These are phyloP conservation scores for Limnephilus rhombicus DNA, from an alignment of 2,888 invertebrate species.

Conservation along the genomic window DNA sequence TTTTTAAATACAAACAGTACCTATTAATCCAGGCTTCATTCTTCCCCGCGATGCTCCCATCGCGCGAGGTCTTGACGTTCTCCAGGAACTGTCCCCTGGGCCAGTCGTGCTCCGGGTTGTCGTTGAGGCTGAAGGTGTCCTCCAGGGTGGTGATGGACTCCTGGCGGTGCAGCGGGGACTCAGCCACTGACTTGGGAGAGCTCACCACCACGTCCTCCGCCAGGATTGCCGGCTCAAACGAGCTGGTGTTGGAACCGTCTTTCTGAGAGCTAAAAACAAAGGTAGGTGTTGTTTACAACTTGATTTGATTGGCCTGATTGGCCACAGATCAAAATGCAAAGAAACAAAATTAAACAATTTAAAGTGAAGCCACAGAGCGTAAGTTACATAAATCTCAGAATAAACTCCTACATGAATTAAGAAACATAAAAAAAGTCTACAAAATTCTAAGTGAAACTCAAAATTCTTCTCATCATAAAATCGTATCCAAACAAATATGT, in stretches of 20 bases:
- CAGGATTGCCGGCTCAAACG: conserved; percentile 71
- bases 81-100: conserved; percentile 58
- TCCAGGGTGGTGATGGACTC: conserved; percentile 74
- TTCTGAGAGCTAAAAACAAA: conserved; percentile 68
- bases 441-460: too few relatives aligned
- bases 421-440: too few relatives aligned
- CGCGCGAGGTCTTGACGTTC: conserved; percentile 51
- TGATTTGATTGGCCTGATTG: too few relatives aligned
- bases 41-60: conserved; percentile 52
- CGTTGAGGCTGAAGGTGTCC: conserved; percentile 72
- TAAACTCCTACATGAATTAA: too few relatives aligned
- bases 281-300: not conserved
- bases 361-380: not conserved
- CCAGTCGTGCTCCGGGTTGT: conserved; percentile 62
- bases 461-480: too few relatives aligned
- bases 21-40: conserved; percentile 66
- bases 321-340: not conserved
- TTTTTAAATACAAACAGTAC: conserved; percentile 45
- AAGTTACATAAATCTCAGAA: not conserved
- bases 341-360: not conserved
- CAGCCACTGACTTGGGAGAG: conserved; percentile 57
- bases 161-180: conserved; percentile 52
- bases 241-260: conserved; percentile 75
- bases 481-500: too few relatives aligned
- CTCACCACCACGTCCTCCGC: conserved; percentile 57